Evolutionary conservation across 2,888 invertebrate species (phyloP), one percentile per base, ranked within the genome.

Genomic region (Torymus texanus): DNA sequence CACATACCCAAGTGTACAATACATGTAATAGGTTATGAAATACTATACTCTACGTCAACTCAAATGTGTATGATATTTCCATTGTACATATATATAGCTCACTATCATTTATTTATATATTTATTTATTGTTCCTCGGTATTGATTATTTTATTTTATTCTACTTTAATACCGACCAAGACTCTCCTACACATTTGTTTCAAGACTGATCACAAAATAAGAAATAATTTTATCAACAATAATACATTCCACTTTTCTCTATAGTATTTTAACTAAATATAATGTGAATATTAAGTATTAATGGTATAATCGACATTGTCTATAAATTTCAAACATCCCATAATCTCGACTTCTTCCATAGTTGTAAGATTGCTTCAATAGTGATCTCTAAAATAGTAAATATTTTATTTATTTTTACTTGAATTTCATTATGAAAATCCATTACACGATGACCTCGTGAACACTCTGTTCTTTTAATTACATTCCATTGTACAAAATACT

Each of bases 31-130:
- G 72, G 53, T 74, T 76, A 53, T 55, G 58, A 73, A 63, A 73
- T 58, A 66, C 41, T 14, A n/a, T 41, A 56, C 61, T 16, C 58
- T 76, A 51, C 41, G 51, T n/a, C 51, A 55, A 21, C 63, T 55
- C 53, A 61, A 61, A 53, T 18, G 58, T 75, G 65, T 62, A 67
- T 70, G 67, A 65, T 78, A 80, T 80, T 75, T 24, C 65, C 41
- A 13, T 71, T 77, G 75, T 80, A 80, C 18, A 80, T 80, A 72
- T 58, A 67, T 41, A 71, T 79, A 66, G 56, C 68, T 66, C 75
- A 58, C 53, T 62, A 72, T 56, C 63, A 41, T 65, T 41, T 77
- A 80, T 77, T 77, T 80, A 78, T 74, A 62, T 73, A 66, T 75
- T 59, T 24, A 71, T 71, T 58, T 58, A 50, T 59, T 68, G 24